Evolutionary conservation across 1,140 invertebrate species (phyloP).

Genomic region (Micrasema longulum): DNA sequence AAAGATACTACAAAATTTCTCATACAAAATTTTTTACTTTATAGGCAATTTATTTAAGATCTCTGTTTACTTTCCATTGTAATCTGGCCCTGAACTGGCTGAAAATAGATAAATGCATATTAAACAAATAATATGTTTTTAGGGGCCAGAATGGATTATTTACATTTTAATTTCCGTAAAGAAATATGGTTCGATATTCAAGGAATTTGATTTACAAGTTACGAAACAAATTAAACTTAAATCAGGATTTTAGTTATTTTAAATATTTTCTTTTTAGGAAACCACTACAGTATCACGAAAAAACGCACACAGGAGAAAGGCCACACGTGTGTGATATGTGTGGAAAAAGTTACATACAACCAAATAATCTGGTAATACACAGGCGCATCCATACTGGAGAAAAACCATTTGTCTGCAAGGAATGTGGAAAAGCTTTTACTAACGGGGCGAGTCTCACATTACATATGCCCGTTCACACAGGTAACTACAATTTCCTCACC

Average conservation of each 20-base stretch:
- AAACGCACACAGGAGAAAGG: slow-evolving; percentile 49
- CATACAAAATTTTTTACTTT: no score
- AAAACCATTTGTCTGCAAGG: slow-evolving; percentile 51
- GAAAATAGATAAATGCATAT: no score
- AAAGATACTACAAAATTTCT: no score
- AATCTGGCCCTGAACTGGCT: no score
- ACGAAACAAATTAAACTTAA: no score
- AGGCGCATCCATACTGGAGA: slow-evolving; percentile 68
- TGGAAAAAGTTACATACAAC: slow-evolving; percentile 50
- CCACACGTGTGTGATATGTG: slow-evolving; percentile 49
- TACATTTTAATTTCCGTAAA: no score
- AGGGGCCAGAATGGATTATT: no score
- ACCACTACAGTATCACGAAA: slow-evolving; percentile 51
- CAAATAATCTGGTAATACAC: slow-evolving; percentile 63
- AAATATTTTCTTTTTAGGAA: slow-evolving; percentile 26
- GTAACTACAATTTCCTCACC: slow-evolving; percentile 29
- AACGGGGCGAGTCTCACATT: slow-evolving; percentile 47
- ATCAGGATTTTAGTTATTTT: background rate
- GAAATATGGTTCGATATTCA: no score
- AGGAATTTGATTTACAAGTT: no score
- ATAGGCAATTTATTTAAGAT: no score
- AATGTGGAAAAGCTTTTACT: slow-evolving; percentile 51
- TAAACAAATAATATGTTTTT: no score
- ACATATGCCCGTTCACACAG: slow-evolving; percentile 52
- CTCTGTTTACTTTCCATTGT: no score